Conservation (phyloP, 2,888 invertebrate species). For the Drosophila percnosoma region DNA sequence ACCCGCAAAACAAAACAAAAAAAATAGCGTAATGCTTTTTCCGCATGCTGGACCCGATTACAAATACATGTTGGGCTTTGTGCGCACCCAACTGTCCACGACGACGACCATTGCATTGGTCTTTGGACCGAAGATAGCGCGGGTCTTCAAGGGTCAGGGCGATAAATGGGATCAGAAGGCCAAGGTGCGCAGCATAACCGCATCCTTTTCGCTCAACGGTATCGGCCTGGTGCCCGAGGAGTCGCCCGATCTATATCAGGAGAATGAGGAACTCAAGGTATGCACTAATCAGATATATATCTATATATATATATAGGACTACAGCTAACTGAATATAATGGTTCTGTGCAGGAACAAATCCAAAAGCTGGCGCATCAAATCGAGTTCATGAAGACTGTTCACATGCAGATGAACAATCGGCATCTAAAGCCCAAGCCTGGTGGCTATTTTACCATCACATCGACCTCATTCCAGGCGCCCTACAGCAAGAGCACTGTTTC, state of each 20-base stretch:
- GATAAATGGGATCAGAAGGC: constrained; percentile 96
- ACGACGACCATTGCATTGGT: constrained; percentile 87
- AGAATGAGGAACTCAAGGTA: constrained; percentile 96
- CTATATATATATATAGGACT: accelerated
- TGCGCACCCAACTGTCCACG: constrained; percentile 96
- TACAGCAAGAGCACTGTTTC: constrained; percentile 83
- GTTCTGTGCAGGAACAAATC: constrained; percentile 90
- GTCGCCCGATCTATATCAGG: constrained; percentile 93
- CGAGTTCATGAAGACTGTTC: constrained; percentile 96
- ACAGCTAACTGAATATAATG: not conserved
- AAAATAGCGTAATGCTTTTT: constrained; percentile 91
- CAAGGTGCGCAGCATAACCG: constrained; percentile 92
- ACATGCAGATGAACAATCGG: constrained; percentile 96
- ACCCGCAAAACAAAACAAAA: not conserved
- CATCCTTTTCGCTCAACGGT: constrained; percentile 94
- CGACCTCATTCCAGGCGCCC: constrained; percentile 86
- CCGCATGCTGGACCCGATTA: constrained; percentile 96
- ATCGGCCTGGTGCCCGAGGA: constrained; percentile 94
- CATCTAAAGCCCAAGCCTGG: constrained; percentile 94
- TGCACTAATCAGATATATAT: not conserved
- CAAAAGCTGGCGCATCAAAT: constrained; percentile 96
- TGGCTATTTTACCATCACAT: constrained; percentile 90
- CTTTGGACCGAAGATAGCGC: constrained; percentile 88
- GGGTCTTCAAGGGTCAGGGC: constrained; percentile 93
- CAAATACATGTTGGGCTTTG: constrained; percentile 95